Evolutionary conservation across 2,888 invertebrate genomes (phyloP).

Genomic region (Flabesymbios commensalis): DNA sequence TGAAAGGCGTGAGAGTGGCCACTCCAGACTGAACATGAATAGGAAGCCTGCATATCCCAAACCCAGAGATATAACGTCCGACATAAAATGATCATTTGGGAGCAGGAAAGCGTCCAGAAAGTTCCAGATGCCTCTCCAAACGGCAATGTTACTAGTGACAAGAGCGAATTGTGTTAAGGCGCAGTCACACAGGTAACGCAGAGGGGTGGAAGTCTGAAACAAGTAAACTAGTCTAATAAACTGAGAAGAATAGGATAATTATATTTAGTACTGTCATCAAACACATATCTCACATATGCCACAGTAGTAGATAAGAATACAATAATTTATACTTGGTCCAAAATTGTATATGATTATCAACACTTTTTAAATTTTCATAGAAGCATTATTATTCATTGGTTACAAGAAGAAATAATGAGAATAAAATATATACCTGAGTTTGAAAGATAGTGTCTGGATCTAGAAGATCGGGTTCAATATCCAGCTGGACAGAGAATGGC

Average conservation of each 20-base stretch:
- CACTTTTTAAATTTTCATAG: too few species aligned
- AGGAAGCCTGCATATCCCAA: constrained; percentile 19
- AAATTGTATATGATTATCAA: too few species aligned
- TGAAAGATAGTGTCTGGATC: constrained; percentile 34
- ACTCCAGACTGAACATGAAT: constrained; percentile 16
- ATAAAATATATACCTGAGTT: too few species aligned
- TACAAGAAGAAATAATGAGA: too few species aligned
- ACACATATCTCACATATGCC: too few species aligned
- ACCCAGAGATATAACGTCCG: constrained; percentile 27
- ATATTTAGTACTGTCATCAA: too few species aligned
- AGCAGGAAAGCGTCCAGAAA: constrained; percentile 29
- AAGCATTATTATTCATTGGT: too few species aligned
- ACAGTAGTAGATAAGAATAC: too few species aligned
- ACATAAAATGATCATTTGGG: constrained; percentile 17
- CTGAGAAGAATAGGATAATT: too few species aligned
- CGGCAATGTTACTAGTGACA: constrained; percentile 24
- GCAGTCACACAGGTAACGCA: constrained; percentile 21
- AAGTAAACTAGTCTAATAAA: too few species aligned
- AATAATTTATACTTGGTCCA: too few species aligned
- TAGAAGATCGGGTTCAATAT: constrained; percentile 28
- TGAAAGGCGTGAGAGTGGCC: constrained; percentile 14
- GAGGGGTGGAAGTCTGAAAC: too few species aligned
- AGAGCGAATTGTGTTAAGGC: constrained; percentile 35
- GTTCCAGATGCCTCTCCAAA: constrained; percentile 39
- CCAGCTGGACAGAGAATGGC: constrained; percentile 31